phyloP scores from a whole-genome alignment of 2,113 vertebrate species.

The Thomomys bottae region DNA sequence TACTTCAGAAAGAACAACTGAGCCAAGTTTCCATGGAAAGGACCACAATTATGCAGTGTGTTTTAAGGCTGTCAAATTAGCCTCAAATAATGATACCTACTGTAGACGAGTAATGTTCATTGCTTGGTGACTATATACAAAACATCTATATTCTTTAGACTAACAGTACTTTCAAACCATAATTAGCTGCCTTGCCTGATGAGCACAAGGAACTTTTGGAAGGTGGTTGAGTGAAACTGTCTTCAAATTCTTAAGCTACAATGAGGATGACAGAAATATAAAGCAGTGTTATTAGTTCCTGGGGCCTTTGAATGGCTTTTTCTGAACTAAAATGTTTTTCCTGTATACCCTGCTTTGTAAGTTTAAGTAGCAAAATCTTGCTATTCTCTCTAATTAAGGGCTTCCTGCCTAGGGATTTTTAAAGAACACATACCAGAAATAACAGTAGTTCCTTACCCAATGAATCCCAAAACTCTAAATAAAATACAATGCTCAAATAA shows the following conservation, averaged over 20 bases:
- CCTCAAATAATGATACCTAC: constrained; percentile 79
- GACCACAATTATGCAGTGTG: constrained; percentile 63
- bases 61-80: constrained; percentile 77
- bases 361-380: constrained; percentile 67
- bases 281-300: constrained; percentile 72
- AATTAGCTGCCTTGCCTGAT: constrained; percentile 83
- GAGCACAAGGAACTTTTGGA: constrained; percentile 76
- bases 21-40: constrained; percentile 64
- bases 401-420: constrained; percentile 67
- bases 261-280: constrained; percentile 79
- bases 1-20: constrained; percentile 65
- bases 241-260: constrained; percentile 79
- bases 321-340: constrained; percentile 74
- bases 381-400: constrained; percentile 77
- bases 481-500: constrained; percentile 54
- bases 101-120: constrained; percentile 66
- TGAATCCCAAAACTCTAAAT: constrained; percentile 58
- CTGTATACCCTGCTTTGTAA: constrained; percentile 49
- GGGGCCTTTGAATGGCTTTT: constrained; percentile 72
- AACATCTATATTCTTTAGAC: constrained; percentile 72
- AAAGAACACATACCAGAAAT: constrained; percentile 68
- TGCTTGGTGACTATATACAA: constrained; percentile 67
- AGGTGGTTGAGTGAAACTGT: constrained; percentile 76
- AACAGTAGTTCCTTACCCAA: constrained; percentile 26
- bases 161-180: constrained; percentile 74